Conservation (phyloP, 2,888 invertebrate genomes). For the Leptinotarsa juncta region DNA sequence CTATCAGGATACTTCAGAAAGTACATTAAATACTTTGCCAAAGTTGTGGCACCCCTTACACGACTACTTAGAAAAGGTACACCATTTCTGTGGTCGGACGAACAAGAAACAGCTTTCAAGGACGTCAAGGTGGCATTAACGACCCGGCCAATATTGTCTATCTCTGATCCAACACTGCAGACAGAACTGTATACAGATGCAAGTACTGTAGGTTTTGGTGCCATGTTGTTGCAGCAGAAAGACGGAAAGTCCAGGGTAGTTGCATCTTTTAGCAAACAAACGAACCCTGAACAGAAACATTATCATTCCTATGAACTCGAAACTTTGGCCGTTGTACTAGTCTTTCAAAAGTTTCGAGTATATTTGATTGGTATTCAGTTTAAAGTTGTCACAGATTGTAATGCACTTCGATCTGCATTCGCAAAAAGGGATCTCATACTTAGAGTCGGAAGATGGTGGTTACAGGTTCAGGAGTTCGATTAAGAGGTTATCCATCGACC, state of each 20-base stretch:
- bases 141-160: conserved; percentile 36
- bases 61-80: conserved; percentile 32
- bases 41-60: conserved; percentile 39
- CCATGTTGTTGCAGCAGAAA: conserved; percentile 38
- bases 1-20: conserved; percentile 43
- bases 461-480: conserved; percentile 47
- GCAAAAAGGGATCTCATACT: conserved; percentile 53
- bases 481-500: conserved; percentile 40
- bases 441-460: conserved; percentile 54
- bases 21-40: conserved; percentile 39
- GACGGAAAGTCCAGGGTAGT: conserved; percentile 35
- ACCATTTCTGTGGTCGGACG: conserved; percentile 35
- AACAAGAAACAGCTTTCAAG: conserved; percentile 34
- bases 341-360: conserved; percentile 48
- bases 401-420: conserved; percentile 50
- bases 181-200: conserved; percentile 14
- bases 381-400: conserved; percentile 56
- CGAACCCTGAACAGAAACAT: conserved; percentile 48
- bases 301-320: conserved; percentile 56
- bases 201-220: conserved; percentile 37
- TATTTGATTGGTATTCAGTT: conserved; percentile 51
- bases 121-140: conserved; percentile 30
- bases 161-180: conserved; percentile 29
- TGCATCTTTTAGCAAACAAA: conserved; percentile 34
- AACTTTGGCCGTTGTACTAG: conserved; percentile 55